phyloP scores from a whole-genome alignment of 2,888 invertebrate genomes.

The Cheilosia pagana region DNA sequence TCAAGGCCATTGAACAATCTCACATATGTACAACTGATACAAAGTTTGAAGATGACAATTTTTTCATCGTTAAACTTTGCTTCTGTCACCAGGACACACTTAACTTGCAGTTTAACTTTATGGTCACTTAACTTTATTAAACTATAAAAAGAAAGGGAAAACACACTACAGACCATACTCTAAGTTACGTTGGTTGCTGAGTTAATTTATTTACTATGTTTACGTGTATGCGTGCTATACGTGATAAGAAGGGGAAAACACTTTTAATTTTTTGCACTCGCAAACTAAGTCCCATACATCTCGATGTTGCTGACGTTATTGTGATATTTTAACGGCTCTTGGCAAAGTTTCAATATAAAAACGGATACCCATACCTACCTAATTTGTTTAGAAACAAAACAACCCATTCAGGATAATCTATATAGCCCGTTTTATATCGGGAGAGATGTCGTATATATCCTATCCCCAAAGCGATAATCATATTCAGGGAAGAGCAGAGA shows the following conservation, averaged over 20 bases:
- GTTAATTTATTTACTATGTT: conserved; percentile 7
- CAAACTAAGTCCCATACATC: conserved; percentile 23
- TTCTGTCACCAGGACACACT: conserved; percentile 50
- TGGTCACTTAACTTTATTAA: conserved; percentile 63
- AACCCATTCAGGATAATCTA: background rate
- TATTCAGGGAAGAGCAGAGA: conserved; percentile 25
- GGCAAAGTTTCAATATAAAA: conserved; percentile 46
- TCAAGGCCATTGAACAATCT: conserved; percentile 4
- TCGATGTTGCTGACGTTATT: conserved; percentile 14
- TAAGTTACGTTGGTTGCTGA: background rate
- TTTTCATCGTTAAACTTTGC: conserved; percentile 21
- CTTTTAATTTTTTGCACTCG: background rate
- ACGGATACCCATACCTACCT: conserved; percentile 8
- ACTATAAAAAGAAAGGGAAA: conserved; percentile 35
- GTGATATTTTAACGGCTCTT: conserved; percentile 46
- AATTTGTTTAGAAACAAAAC: background rate
- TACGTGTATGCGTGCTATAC: background rate
- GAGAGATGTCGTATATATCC: background rate
- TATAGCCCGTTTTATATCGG: background rate
- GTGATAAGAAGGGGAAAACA: background rate
- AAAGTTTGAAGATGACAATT: conserved; percentile 11
- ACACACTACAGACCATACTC: conserved; percentile 7
- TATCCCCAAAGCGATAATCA: conserved; percentile 47
- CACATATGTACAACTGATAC: background rate
- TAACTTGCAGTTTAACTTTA: conserved; percentile 63